Evolutionary conservation across 2,888 invertebrate species (phyloP), one percentile per base, ranked within the genome.

Genomic region (Tetropium fuscum): DNA sequence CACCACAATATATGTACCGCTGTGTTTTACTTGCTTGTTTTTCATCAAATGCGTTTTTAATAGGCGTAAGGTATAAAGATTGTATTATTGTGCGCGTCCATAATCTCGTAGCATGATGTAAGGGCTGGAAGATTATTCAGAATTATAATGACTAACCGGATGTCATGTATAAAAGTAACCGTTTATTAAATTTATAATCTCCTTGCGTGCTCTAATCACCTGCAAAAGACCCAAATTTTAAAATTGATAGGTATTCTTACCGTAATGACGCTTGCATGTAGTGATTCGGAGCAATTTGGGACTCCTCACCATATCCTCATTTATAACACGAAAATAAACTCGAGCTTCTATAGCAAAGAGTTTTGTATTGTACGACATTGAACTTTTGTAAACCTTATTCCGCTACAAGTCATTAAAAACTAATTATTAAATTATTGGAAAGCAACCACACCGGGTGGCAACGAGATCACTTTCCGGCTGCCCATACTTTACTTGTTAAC

Each of bases 21-120:
- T 16, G 34, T 36, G 44, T 45, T 45, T 54, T 43, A n/a, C 36
- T 20, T 25, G 25, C 41, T 44, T 22, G 5, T 6, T 34, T 34
- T 45, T n/a, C 20, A 38, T 51, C 58, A 60, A 57, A 57, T 60
- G 60, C 44, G 56, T 60, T 63, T 63, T 60, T 53, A 63, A 63
- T 60, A 48, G 49, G 34, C 41, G 18, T 7, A 18, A 44, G 20
- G 36, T 44, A 44, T 16, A 44, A 44, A 44, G 44, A 27, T 25
- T n/a, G 13, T 10, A 32, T 25, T 22, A 13, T 15, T 43, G 15
- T 43, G 20, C 22, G 19, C 32, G 6, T 32, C 32, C 3, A 11
- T 8, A 32, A 32, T 20, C 18, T 41, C 19, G 4, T 15, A 44
- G 27, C 44, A 16, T 27, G 25, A 27, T 22, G 18, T 22, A 19